A percentile compares a stretch with the other conserved stretches of the same genome.
Evolutionary conservation across 2,888 invertebrate species (phyloP).

Genomic region (Exephanes ischioxanthus): DNA sequence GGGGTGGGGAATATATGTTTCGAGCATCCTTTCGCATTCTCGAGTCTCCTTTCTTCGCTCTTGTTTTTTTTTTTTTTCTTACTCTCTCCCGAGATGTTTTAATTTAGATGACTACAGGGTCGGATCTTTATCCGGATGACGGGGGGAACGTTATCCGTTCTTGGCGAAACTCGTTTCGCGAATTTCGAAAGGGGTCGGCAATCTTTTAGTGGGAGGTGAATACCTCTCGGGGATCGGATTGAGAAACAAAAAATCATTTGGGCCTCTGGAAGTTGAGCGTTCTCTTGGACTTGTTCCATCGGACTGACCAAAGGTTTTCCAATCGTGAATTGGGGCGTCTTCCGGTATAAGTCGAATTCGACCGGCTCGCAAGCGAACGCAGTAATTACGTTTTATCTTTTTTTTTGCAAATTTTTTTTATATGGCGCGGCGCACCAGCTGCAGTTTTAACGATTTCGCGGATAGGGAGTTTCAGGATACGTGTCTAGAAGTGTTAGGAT

Average conservation of each 20-base stretch:
- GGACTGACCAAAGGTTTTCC: neutral
- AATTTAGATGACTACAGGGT: conserved; percentile 58
- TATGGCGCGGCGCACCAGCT: neutral
- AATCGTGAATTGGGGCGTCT: neutral
- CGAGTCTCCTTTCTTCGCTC: conserved; percentile 12
- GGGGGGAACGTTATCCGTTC: conserved; percentile 29
- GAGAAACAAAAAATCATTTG: neutral
- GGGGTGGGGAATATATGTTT: conserved; percentile 16
- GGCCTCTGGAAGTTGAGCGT: neutral
- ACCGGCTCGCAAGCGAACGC: neutral
- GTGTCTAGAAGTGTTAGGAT: neutral
- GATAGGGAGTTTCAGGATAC: neutral
- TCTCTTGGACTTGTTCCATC: neutral
- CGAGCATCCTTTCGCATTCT: conserved; percentile 25
- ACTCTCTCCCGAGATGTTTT: conserved; percentile 47
- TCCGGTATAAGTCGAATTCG: neutral
- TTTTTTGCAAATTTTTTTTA: neutral
- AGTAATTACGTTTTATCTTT: neutral
- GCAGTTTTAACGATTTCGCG: neutral
- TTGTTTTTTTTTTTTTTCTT: conserved; percentile 2
- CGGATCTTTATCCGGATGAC: conserved; percentile 53
- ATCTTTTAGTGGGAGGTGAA: conserved; percentile 39
- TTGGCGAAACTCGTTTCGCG: conserved; percentile 55
- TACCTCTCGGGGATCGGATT: conserved; percentile 6
- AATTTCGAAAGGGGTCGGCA: conserved; percentile 36